Base-by-base conservation (phyloP, 2,113 vertebrate species). In the Melanerpes formicivorus region DNA sequence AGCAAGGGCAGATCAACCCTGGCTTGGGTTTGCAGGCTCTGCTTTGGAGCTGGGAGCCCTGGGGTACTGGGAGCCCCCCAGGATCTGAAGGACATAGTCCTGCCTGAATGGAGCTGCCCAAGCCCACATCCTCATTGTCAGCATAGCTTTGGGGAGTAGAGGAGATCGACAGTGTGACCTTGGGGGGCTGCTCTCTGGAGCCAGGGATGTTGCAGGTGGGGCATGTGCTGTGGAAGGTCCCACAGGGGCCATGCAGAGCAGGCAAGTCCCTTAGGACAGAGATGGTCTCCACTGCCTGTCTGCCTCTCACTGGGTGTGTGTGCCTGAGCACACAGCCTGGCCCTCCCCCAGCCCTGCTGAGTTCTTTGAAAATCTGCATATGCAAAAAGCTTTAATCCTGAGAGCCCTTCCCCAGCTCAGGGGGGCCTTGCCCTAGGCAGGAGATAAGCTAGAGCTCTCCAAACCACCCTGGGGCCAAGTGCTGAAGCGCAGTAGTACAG, bases 401-500 rank as follows among this genome's bases (percentile, higher is more conserved):
- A 12, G 44, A 73, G 40, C 56, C 59, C 67, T 60, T n/a, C 26
- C 54, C 22, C 14, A 14, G 58, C 66, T 26, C 19, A 3, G 48
- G 32, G 52, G 3, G 34, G 50, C 22, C 37, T 40, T 83, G 42
- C 11, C 74, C 75, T 46, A 52, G 37, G 42, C 48, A 37, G 22
- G 18, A 22, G 13, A 25, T 30, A n/a, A 80, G 1, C 52, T 1
- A 0, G 10, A 37, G 12, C 17, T 3, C 48, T 64, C 34, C 59
- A 16, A 8, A 7, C 15, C 44, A 4, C 27, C 8, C 7, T 29
- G 18, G 30, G 56, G 46, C 12, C 14, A 22, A 12, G 30, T 0
- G 1, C 62, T 55, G 62, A 46, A 40, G 73, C n/a, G 5, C 5
- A 2, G 37, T 1, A 5, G 19, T 1, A 3, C 3, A 2, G n/a